Base-by-base conservation (phyloP, 2,888 invertebrate species). In the Drosophila testacea region DNA sequence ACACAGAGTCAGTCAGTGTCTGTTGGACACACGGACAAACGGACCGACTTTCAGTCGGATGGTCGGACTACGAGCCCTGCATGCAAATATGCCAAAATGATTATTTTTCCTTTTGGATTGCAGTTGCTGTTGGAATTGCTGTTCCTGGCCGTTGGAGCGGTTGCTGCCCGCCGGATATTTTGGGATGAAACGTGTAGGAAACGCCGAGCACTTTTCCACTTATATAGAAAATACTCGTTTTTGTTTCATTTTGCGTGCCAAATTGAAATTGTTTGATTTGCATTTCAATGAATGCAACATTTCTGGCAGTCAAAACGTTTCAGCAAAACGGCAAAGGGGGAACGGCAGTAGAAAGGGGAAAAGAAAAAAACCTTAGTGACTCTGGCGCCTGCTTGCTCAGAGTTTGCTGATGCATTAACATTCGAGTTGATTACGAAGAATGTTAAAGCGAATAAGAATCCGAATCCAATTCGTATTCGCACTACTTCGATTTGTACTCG, bases 211-310 rank as follows among this genome's bases (percentile, higher is more conserved):
- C 83, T 83, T 83, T 72, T 75, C 78, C 89, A 83, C 81, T 86
- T 86, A 88, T 81, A 83, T 60, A 80, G 66, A 86, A 86, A 73
- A 68, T 72, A 65, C 70, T 74, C 83, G 81, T 88, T 88, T 83
- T 83, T 83, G 89, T 88, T 83, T 83, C 84, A 86, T 87, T 87
- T 78, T 89, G 78, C 76, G 79, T 85, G 71, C 77, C 88, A 85
- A 85, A 88, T 85, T 89, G 88, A 89, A 85, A 85, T 89, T 89
- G 89, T 88, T 85, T 85, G 84, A 85, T 85, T 89, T 85, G 84
- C 84, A 85, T 85, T 89, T 85, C 85, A 89, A 85, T 84, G 88
- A 89, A 77, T 81, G 82, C 85, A 74, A 87, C 85, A 84, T 78
- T 84, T 71, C 79, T 71, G 70, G 66, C 74, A 74, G 59, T 69